phyloP scores from a whole-genome alignment of 2,888 invertebrate genomes.

The Strigamia crassipes region DNA sequence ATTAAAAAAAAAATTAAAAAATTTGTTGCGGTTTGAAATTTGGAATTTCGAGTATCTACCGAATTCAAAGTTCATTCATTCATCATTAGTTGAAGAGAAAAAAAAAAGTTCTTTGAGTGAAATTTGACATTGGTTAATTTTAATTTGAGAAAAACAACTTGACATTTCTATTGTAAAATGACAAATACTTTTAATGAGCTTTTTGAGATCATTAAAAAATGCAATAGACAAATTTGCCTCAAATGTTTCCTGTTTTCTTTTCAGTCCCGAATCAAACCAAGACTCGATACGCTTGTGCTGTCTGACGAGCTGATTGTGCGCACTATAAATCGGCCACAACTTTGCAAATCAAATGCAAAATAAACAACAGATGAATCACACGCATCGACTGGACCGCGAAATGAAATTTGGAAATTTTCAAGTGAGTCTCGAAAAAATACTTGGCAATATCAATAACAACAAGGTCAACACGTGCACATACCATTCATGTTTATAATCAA shows the following conservation, averaged over 20 bases:
- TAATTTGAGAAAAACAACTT: neutral
- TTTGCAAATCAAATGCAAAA: too few species aligned
- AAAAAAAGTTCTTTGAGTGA: neutral
- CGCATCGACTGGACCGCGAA: neutral
- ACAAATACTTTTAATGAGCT: slow-evolving; percentile 5
- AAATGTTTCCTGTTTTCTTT: neutral
- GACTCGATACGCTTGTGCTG: neutral
- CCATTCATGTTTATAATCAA: neutral
- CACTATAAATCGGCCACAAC: too few species aligned
- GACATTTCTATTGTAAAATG: neutral
- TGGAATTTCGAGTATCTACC: too few species aligned
- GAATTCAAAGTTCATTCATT: neutral
- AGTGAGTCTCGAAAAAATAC: neutral
- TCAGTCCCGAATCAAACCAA: neutral
- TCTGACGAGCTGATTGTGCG: neutral
- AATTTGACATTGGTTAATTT: neutral
- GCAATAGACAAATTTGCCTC: neutral
- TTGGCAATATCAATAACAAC: neutral
- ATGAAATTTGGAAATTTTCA: neutral
- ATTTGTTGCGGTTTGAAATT: too few species aligned
- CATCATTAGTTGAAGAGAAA: neutral
- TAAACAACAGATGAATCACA: too few species aligned
- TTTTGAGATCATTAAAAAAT: neutral
- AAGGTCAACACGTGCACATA: neutral
- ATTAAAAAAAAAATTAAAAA: too few species aligned